These are phyloP conservation scores for Orthosia gothica DNA, from an alignment of 2,888 invertebrate species.

Conservation along the genomic window DNA sequence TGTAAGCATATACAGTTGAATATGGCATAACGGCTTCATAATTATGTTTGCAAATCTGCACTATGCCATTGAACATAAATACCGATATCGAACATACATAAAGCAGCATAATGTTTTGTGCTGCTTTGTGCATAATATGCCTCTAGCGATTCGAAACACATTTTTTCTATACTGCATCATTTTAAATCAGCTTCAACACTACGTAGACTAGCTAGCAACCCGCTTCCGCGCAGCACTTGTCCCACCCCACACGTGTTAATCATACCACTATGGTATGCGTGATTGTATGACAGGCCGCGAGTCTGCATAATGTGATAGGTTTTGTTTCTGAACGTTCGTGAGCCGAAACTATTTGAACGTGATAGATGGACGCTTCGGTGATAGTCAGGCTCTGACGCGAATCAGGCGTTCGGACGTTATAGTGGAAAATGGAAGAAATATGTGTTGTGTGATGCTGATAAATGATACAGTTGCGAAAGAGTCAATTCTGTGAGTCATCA, in stretches of 20 bases:
- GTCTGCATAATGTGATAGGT: conserved; percentile 72
- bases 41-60: no score
- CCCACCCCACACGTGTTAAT: conserved; percentile 72
- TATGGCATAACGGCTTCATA: no score
- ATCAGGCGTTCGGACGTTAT: neutral
- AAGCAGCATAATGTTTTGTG: no score
- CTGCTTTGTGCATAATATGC: no score
- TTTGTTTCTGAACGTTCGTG: conserved; percentile 65
- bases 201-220: neutral
- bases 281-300: conserved; percentile 80
- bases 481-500: neutral
- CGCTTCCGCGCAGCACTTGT: conserved; percentile 53
- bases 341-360: conserved; percentile 46
- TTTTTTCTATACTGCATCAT: no score
- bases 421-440: neutral
- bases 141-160: no score
- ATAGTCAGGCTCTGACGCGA: conserved; percentile 12
- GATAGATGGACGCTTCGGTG: conserved; percentile 40
- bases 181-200: neutral
- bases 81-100: no score
- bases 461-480: neutral
- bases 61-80: no score
- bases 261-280: conserved; percentile 79
- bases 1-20: no score
- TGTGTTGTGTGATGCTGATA: neutral